Percentiles rank a stretch among this genome's conserved stretches.
phyloP scores from a whole-genome alignment of 2,888 invertebrate species.

The Cryptophagus acutangulus region DNA sequence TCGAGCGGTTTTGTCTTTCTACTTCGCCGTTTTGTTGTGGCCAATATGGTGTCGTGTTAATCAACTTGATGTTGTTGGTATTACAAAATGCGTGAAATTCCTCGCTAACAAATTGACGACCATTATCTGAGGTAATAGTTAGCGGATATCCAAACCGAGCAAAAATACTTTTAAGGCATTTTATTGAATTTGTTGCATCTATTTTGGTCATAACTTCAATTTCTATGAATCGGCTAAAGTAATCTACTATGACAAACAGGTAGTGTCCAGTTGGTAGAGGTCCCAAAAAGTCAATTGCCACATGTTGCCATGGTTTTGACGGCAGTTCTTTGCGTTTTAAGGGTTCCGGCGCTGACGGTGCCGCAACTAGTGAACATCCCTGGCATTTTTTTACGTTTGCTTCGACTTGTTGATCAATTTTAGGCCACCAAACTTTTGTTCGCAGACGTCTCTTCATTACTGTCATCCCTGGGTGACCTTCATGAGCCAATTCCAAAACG shows the following conservation, averaged over 20 bases:
- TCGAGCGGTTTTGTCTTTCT: constrained; percentile 6
- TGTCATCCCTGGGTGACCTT: constrained; percentile 40
- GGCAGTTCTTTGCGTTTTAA: constrained; percentile 9
- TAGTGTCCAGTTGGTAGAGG: constrained; percentile 15
- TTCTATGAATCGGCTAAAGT: constrained; percentile 7
- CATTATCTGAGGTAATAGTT: constrained; percentile 9
- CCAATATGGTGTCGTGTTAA: constrained; percentile 12
- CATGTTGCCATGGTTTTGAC: constrained; percentile 7
- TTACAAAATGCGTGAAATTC: constrained; percentile 22
- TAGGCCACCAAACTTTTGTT: constrained; percentile 40
- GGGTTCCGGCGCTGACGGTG: constrained; percentile 8
- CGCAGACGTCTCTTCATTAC: constrained; percentile 36
- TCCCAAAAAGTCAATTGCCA: constrained; percentile 24
- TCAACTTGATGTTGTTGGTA: constrained; percentile 13
- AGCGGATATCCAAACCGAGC: constrained; percentile 5
- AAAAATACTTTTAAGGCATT: constrained; percentile 6
- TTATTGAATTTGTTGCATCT: not conserved
- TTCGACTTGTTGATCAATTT: constrained; percentile 31
- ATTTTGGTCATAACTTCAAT: constrained; percentile 8
- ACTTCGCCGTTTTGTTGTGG: constrained; percentile 22
- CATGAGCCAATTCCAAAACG: constrained; percentile 30
- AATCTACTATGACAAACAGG: constrained; percentile 5
- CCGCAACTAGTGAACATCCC: constrained; percentile 13
- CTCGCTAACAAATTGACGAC: constrained; percentile 8
- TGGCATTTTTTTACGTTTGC: constrained; percentile 6